A percentile compares a stretch with the other conserved stretches of the same genome.
These are phyloP conservation scores for Drosophila dunni DNA, from an alignment of 1,140 invertebrate genomes.

Conservation along the genomic window DNA sequence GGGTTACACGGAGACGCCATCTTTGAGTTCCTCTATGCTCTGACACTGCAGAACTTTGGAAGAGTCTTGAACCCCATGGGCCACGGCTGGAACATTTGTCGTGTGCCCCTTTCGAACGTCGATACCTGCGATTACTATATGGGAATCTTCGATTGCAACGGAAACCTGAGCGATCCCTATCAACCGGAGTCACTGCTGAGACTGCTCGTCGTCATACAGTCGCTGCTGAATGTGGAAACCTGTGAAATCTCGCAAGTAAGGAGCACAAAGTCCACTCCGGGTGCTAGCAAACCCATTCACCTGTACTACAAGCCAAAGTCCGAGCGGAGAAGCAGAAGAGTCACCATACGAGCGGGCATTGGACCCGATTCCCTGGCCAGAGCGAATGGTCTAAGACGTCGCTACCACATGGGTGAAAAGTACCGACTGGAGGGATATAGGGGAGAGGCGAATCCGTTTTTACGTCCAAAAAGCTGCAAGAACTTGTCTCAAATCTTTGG, in stretches of 20 bases:
- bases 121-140: slow-evolving; percentile 29
- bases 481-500: background rate
- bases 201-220: slow-evolving; percentile 27
- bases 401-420: background rate
- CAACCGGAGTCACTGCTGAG: slow-evolving; percentile 11
- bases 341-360: slow-evolving; percentile 24
- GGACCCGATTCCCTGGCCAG: slow-evolving; percentile 22
- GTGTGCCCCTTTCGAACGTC: slow-evolving; percentile 20
- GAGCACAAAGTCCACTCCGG: background rate
- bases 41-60: slow-evolving; percentile 54
- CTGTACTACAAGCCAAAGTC: background rate
- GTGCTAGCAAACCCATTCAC: background rate
- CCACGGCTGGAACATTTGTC: background rate
- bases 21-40: slow-evolving; percentile 42
- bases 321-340: background rate
- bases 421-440: background rate
- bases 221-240: background rate
- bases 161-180: slow-evolving; percentile 41
- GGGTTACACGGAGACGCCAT: slow-evolving; percentile 7
- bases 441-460: background rate
- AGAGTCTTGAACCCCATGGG: slow-evolving; percentile 19
- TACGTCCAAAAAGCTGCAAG: background rate
- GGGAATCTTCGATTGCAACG: slow-evolving; percentile 41
- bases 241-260: background rate
- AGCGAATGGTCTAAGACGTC: slow-evolving; percentile 27